A percentile compares a stretch with the other conserved stretches of the same genome.
Evolutionary conservation across 2,113 vertebrate genomes (phyloP).

Genomic region (Centrocercus urophasianus): DNA sequence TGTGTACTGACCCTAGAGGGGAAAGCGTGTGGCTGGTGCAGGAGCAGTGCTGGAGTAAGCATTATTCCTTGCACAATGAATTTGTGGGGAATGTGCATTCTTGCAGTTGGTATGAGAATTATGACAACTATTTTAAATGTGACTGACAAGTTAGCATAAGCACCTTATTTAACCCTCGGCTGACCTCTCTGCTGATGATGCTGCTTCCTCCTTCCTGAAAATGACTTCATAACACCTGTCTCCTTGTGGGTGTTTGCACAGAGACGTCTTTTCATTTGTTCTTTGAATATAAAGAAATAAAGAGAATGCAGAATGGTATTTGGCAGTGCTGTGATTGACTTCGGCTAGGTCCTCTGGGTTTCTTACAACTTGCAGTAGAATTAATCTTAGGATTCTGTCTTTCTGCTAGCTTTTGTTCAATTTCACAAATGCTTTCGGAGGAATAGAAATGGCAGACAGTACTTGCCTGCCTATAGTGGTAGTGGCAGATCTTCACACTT

Average conservation of each 20-base stretch:
- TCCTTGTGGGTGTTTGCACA: background rate
- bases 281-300: background rate
- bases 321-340: background rate
- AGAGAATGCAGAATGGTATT: background rate
- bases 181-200: background rate
- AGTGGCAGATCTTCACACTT: background rate
- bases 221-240: accelerated
- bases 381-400: background rate
- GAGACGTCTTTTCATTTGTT: background rate
- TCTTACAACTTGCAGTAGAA: background rate
- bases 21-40: accelerated
- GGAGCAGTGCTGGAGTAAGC: background rate
- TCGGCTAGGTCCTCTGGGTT: background rate
- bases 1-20: accelerated
- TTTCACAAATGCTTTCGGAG: background rate
- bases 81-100: accelerated
- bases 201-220: background rate
- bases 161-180: background rate
- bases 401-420: background rate
- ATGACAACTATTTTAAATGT: background rate
- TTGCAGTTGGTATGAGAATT: accelerated
- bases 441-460: background rate
- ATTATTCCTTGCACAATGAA: background rate
- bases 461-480: background rate
- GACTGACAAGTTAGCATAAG: background rate